Evolutionary conservation across 2,113 vertebrate species (phyloP).

Genomic region (Cromileptes altivelis): DNA sequence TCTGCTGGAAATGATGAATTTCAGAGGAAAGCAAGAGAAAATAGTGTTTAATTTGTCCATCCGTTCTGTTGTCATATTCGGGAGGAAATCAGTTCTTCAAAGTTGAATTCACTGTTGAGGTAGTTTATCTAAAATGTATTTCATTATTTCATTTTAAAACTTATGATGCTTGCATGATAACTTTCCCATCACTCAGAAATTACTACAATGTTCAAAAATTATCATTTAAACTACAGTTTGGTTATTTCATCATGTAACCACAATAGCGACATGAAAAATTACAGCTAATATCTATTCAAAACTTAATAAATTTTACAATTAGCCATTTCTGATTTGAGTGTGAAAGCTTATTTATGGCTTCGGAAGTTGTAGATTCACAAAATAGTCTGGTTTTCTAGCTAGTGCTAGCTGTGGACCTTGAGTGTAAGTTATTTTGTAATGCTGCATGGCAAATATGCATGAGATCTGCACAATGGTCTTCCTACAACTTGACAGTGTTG

Average conservation of each 20-base stretch:
- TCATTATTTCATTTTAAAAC: background rate
- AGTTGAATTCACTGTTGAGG: background rate
- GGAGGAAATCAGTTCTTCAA: constrained; percentile 8
- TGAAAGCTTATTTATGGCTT: too few relatives aligned
- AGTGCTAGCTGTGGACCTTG: too few relatives aligned
- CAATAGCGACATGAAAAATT: background rate
- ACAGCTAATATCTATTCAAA: background rate
- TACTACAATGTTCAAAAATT: background rate
- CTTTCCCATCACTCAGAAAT: background rate
- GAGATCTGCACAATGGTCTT: too few relatives aligned
- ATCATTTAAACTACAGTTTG: background rate
- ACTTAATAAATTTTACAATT: too few relatives aligned
- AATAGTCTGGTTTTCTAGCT: background rate
- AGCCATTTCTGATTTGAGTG: background rate
- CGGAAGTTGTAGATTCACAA: background rate
- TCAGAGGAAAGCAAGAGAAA: constrained; percentile 15
- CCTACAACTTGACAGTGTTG: background rate
- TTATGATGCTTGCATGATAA: background rate
- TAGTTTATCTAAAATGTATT: background rate
- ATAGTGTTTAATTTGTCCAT: constrained; percentile 32
- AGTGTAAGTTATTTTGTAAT: too few relatives aligned
- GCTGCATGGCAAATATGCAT: too few relatives aligned
- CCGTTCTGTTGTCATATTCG: constrained; percentile 27
- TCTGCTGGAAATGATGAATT: constrained; percentile 16
- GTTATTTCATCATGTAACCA: background rate